Evolutionary conservation across 2,888 invertebrate species (phyloP).

Genomic region (Pantelozetes paolii): DNA sequence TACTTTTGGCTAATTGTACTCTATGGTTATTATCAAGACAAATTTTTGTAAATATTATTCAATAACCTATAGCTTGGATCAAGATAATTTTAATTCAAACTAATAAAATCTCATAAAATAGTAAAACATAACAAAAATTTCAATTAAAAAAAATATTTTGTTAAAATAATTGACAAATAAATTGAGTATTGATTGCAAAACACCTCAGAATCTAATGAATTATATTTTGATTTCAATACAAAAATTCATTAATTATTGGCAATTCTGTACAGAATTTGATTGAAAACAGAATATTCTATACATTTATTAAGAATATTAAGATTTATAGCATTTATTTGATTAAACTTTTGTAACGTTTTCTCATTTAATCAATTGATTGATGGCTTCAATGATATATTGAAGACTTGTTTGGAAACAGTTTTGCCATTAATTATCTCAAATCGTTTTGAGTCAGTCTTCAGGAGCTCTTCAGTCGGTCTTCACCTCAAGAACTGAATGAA

Average conservation of each 20-base stretch:
- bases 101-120: no score
- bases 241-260: background rate
- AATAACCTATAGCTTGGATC: no score
- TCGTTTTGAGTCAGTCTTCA: background rate
- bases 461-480: conserved; percentile 1
- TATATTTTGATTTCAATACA: background rate
- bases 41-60: no score
- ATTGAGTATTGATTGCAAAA: background rate
- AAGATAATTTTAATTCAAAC: no score
- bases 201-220: background rate
- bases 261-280: background rate
- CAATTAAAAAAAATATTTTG: no score
- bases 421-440: conserved; percentile 24
- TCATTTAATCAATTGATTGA: conserved; percentile 26
- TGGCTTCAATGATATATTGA: conserved; percentile 26
- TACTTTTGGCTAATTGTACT: no score
- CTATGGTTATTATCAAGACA: no score
- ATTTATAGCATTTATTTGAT: conserved; percentile 22
- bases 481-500: conserved; percentile 19
- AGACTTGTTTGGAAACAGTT: conserved; percentile 18
- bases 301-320: background rate
- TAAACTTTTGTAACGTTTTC: conserved; percentile 31
- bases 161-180: no score
- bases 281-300: background rate
- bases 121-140: no score